Base-by-base conservation (phyloP, 2,113 vertebrate genomes). In the Stigmatopora argus region DNA sequence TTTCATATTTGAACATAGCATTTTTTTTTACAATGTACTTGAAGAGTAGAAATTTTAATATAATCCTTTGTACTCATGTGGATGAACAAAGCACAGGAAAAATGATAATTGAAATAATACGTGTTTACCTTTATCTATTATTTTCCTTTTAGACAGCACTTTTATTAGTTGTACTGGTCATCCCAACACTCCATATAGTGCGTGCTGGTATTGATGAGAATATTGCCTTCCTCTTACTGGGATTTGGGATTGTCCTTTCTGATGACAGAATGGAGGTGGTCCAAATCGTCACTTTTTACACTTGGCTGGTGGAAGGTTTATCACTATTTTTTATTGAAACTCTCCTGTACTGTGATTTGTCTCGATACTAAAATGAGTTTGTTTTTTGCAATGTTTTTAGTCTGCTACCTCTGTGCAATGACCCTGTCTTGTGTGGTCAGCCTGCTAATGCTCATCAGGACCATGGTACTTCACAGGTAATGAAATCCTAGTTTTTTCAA, bases 221-320 rank as follows among this genome's bases (percentile, higher is more conserved):
- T 1, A 77, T 96, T 0, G 91, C 92, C 58, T 93, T 92, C 74
- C 67, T 96, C 57, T 70, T 98, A 69, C 86, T 94, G 0, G 91
- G 94, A n/a, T 92, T 98, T 3, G 92, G 93, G 0, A 19, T 98
- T 9, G 56, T 91, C 51, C 88, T 96, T 0, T 94, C 93, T 0
- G 91, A 93, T 1, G 89, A 94, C 85, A 89, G 84, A 79, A 87
- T 90, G 71, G 91, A 91, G 77, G 93, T 94, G 4, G 90, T 96
- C 47, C 23, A 48, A 26, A 92, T 93, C 0, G 90, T 92, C 52
- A 94, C 85, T 4, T 88, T 93, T 69, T 91, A 94, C 64, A 87
- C 95, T 0, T 96, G 95, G 95, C 59, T 92, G 0, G 74, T 96
- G 67, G 95, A 98, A 90, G 95, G 95, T 96, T 67, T 58, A 55